Evolutionary conservation across 30 jellyfish, hydroid and myxozoan genomes (phyloP), one percentile per base, ranked within the genome.

Genomic region (Cassiopea xamachana): DNA sequence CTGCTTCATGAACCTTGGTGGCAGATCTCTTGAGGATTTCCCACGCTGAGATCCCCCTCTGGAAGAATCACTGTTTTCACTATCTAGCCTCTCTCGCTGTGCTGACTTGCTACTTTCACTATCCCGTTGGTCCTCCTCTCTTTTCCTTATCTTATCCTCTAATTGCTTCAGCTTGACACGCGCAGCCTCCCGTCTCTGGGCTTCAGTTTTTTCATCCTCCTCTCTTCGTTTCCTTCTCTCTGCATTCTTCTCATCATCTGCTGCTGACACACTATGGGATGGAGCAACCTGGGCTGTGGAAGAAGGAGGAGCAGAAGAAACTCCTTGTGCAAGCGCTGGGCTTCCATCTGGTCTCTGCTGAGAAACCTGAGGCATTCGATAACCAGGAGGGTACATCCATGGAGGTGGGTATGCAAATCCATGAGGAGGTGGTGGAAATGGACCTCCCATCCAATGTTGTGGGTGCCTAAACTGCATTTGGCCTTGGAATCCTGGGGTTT

Each of bases 1-100:
- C 84, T 94, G 97, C 87, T 91, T 79, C 60, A 82, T 64, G 67
- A 94, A 94, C 16, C 98, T 70, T 44, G 98, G 98, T 18, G 98
- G 98, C 74, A 74, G 80, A 58, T 94, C 98, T 16, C 94, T 84
- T 39, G 77, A 46, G 8, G 89, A 60, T 77, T 91, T 91, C 1
- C 87, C 43, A 19, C 94, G 97, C 77, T 91, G 94, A 51, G 92
- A 59, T 3, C 89, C 92, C 49, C 89, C 82, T 60, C 96, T 79
- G 1, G 97, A 89, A 18, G 98, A 89, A 68, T 90, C 98, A 48
- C 96, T 84, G 71, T 85, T 90, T 51, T 94, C 98, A 87, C 98
- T 90, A 60, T 94, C 97, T 44, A 81, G 69, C 58, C 98, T 78
- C 51, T 87, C 91, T 45, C 97, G 86, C 2, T 46, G 78, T 1